phyloP scores from a whole-genome alignment of 1,140 invertebrate genomes.

The Drosophila varians region DNA sequence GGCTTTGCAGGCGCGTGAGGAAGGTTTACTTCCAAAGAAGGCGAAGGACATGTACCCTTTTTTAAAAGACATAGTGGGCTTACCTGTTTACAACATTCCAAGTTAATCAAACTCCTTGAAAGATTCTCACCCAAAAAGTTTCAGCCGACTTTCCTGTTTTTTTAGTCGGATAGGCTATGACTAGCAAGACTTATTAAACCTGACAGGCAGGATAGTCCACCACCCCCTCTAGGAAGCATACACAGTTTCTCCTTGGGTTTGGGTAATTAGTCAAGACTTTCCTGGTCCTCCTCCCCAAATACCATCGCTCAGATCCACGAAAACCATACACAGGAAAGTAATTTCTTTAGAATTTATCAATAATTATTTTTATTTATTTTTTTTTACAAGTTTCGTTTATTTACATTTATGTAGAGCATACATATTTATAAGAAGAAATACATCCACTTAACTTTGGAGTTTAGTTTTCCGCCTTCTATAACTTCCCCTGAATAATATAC shows the following conservation, averaged over 20 bases:
- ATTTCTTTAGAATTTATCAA: constrained; percentile 24
- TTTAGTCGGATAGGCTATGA: no score
- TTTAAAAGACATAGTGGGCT: no score
- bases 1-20: neutral
- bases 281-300: neutral
- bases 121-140: no score
- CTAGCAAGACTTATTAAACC: no score
- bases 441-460: constrained; percentile 1
- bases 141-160: no score
- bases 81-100: no score
- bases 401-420: constrained; percentile 7
- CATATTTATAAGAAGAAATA: constrained; percentile 2
- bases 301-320: no score
- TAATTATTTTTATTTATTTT: constrained; percentile 9
- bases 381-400: constrained; percentile 5
- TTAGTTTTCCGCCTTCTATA: neutral
- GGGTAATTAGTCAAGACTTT: neutral
- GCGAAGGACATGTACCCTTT: neutral
- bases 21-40: neutral
- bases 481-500: neutral
- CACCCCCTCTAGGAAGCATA: neutral
- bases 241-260: neutral
- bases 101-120: no score
- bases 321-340: neutral
- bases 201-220: neutral